Conservation (phyloP, 2,113 vertebrate genomes). For the Grammomys dolichurus region DNA sequence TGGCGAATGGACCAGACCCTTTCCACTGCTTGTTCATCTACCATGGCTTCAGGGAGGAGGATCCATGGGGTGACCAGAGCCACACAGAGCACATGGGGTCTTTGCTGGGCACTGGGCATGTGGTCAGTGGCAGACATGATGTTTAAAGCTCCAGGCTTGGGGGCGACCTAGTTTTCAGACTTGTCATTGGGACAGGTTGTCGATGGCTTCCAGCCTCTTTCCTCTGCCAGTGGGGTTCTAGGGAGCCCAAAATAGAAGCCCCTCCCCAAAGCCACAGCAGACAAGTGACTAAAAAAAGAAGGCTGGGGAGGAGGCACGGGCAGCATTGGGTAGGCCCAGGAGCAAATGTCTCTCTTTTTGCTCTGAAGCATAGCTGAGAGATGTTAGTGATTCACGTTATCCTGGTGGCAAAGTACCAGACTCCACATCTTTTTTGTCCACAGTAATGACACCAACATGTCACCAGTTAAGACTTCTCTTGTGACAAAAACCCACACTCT, state of each 20-base stretch:
- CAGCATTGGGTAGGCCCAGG: background rate
- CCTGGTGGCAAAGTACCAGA: background rate
- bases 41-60: background rate
- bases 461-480: background rate
- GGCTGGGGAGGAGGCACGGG: background rate
- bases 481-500: background rate
- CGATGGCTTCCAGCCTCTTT: background rate
- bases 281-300: conserved; percentile 28
- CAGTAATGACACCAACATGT: background rate
- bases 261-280: background rate
- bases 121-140: accelerated
- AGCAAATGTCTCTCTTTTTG: background rate
- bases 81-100: accelerated
- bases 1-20: accelerated
- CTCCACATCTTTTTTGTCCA: accelerated
- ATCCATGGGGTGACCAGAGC: background rate
- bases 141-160: background rate
- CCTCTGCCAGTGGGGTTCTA: background rate
- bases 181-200: background rate
- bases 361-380: background rate
- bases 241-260: conserved; percentile 65
- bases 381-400: background rate
- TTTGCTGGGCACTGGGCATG: accelerated
- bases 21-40: background rate
- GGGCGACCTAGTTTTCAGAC: conserved; percentile 26